Conservation (phyloP, 64 coral and sea anemone genomes). For the Astreopora myriophthalma region DNA sequence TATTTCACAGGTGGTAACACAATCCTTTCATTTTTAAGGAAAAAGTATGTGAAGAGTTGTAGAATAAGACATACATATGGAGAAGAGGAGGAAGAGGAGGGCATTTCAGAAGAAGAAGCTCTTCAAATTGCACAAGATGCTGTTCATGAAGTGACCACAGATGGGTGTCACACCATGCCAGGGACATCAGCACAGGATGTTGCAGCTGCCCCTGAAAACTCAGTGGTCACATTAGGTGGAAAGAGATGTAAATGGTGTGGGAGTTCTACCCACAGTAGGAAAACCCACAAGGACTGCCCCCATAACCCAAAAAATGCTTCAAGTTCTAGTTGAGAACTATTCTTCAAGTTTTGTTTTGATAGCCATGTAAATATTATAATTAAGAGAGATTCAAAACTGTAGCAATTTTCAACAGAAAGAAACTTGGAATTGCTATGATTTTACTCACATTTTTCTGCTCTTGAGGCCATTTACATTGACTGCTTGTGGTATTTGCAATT, state of each 20-base stretch:
- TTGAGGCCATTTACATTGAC: too few relatives aligned
- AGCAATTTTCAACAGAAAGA: too few relatives aligned
- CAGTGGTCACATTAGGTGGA: not conserved
- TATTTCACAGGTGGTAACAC: not conserved
- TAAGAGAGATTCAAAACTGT: too few relatives aligned
- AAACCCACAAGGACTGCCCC: not conserved
- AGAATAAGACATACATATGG: not conserved
- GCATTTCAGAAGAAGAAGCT: not conserved
- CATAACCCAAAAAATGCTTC: not conserved
- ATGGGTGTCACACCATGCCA: not conserved
- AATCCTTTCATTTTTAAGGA: not conserved
- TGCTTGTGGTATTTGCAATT: too few relatives aligned
- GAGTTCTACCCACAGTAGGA: too few relatives aligned
- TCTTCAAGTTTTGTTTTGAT: too few relatives aligned
- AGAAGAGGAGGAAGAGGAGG: not conserved
- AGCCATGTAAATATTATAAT: too few relatives aligned
- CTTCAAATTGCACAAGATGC: not conserved
- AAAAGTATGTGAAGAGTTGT: not conserved
- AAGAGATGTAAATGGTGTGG: not conserved
- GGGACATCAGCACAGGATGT: not conserved
- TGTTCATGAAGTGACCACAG: not conserved
- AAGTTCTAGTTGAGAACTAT: not conserved
- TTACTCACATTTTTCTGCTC: too few relatives aligned
- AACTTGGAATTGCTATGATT: too few relatives aligned
- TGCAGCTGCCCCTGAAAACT: not conserved